Percentiles rank a stretch among this genome's conserved stretches.
These are phyloP conservation scores for Liasis olivaceus DNA, from an alignment of 2,797 vertebrate species.

Conservation along the genomic window DNA sequence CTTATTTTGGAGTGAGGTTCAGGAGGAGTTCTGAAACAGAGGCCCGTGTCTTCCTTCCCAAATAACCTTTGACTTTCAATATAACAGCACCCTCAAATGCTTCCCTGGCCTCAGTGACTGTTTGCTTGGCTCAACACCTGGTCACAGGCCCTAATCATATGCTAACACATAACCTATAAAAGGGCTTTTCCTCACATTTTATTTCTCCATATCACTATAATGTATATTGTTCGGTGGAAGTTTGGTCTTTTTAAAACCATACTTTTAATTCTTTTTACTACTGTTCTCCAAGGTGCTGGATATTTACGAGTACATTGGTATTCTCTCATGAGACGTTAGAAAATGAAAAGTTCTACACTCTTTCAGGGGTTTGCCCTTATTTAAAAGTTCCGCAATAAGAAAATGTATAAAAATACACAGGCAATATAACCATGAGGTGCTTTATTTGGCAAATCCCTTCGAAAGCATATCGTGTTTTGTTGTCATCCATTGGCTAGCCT, in stretches of 20 bases:
- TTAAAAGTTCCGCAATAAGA: constrained; percentile 17
- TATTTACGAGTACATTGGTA: neutral
- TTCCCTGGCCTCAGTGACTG: too few relatives aligned
- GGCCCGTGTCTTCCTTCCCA: too few relatives aligned
- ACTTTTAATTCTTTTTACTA: neutral
- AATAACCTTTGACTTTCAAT: too few relatives aligned
- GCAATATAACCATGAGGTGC: constrained; percentile 35
- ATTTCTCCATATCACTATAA: neutral
- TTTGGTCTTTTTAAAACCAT: neutral
- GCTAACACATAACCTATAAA: neutral
- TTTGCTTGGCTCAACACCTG: too few relatives aligned
- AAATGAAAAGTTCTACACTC: neutral
- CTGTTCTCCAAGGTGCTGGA: neutral
- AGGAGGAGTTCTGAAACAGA: too few relatives aligned
- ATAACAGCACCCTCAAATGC: too few relatives aligned
- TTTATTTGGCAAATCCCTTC: constrained; percentile 32
- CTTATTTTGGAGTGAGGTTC: too few relatives aligned
- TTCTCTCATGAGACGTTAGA: neutral
- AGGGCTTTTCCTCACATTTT: neutral
- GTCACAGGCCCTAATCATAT: neutral
- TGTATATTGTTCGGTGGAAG: neutral
- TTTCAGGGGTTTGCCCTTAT: constrained; percentile 15
- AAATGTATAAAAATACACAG: constrained; percentile 2
- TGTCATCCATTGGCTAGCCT: constrained; percentile 33
- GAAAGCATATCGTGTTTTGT: constrained; percentile 35